A percentile compares a stretch with the other conserved stretches of the same genome.
phyloP scores from a whole-genome alignment of 2,113 vertebrate genomes.

The Orycteropus afer region DNA sequence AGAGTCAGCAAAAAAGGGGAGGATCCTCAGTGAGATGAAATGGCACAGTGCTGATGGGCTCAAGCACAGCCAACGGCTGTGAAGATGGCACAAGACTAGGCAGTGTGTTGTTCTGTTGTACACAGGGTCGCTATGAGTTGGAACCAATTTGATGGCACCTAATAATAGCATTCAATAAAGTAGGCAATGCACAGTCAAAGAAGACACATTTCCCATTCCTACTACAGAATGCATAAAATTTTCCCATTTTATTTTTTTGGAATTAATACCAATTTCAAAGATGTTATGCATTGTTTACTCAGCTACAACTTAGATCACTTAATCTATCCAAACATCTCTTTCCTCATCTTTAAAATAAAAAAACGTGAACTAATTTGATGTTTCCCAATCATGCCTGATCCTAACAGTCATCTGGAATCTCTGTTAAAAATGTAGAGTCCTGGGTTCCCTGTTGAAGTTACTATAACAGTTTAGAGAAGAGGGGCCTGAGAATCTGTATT shows the following conservation, averaged over 20 bases:
- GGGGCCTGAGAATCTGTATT: not conserved
- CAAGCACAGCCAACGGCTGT: no score
- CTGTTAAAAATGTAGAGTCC: constrained; percentile 13
- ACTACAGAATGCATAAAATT: not conserved
- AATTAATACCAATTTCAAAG: constrained; percentile 26
- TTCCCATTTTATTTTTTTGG: not conserved
- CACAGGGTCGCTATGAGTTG: no score
- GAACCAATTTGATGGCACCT: no score
- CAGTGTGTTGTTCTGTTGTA: no score
- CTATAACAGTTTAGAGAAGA: not conserved
- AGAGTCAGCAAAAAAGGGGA: no score
- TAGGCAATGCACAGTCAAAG: not conserved
- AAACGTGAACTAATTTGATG: not conserved
- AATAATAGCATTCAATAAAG: not conserved
- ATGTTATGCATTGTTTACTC: not conserved
- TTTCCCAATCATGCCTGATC: not conserved
- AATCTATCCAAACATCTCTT: not conserved
- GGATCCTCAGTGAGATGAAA: no score
- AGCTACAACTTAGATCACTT: not conserved
- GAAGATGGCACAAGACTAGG: no score
- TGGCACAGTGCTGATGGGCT: no score
- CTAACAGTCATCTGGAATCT: not conserved
- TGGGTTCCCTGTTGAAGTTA: not conserved
- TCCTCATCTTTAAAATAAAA: not conserved
- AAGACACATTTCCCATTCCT: not conserved